These are phyloP conservation scores for Holocentrus rufus DNA, from an alignment of 2,797 vertebrate species.

Conservation along the genomic window DNA sequence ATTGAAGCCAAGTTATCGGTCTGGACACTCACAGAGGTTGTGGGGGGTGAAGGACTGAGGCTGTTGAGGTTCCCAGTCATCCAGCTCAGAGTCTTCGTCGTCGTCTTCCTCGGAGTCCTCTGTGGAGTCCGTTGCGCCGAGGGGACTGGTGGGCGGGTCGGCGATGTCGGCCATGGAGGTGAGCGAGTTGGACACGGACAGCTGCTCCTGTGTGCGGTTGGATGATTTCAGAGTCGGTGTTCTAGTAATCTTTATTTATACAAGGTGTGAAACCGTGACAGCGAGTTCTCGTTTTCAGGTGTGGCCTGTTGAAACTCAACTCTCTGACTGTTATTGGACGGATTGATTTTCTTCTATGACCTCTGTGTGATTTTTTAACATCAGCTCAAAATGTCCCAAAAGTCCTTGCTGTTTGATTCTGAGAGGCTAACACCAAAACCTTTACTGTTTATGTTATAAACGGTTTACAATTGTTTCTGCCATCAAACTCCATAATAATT, in stretches of 20 bases:
- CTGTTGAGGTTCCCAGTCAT: constrained; percentile 92
- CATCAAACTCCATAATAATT: too few relatives aligned
- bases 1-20: too few relatives aligned
- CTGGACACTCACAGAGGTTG: constrained; percentile 88
- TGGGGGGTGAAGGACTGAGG: constrained; percentile 92
- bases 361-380: too few relatives aligned
- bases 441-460: too few relatives aligned
- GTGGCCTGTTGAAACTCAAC: not conserved
- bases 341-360: too few relatives aligned
- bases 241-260: not conserved
- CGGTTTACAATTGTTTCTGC: too few relatives aligned
- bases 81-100: constrained; percentile 91
- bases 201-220: constrained; percentile 79
- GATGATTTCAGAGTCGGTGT: not conserved
- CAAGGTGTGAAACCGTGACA: not conserved
- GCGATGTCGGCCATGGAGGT: constrained; percentile 86
- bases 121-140: constrained; percentile 89
- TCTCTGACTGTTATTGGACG: too few relatives aligned
- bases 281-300: not conserved
- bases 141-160: constrained; percentile 85
- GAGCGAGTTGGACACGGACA: constrained; percentile 87
- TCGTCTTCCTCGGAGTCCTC: constrained; percentile 88
- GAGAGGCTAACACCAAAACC: not conserved
- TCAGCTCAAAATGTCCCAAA: too few relatives aligned
- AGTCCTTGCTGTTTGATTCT: not conserved